Evolutionary conservation across 1,140 invertebrate species (phyloP), one percentile per base, ranked within the genome.

Genomic region (Eurosta solidaginis): DNA sequence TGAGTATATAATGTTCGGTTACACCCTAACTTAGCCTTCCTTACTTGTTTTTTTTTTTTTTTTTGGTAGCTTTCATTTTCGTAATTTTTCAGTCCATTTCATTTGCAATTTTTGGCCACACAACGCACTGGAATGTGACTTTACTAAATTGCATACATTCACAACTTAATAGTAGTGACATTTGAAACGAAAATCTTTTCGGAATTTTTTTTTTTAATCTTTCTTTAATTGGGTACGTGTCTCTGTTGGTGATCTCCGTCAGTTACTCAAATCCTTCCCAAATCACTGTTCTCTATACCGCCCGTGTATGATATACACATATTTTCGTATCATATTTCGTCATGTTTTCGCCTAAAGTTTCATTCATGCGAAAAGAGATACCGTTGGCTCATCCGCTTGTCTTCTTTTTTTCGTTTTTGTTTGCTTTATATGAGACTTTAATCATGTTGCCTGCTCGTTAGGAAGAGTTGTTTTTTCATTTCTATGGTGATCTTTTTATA

Each of bases 311-410:
- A 68, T 22, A 33, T 68, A 47, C 7, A 47, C 12, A 42, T 36
- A 36, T 33, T 40, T 36, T 68, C 59, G 7, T 68, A 68, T 40
- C 59, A 17, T 29, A 40, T 68, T 68, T 68, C 59, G n/a, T 3
- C 44, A 74, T 74, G 73, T 47, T 74, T 74, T 74, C 42, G 42
- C 73, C 40, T 74, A 74, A 74, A 29, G 45, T 74, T 74, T 74
- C 73, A 74, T 74, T 74, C 73, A 74, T 74, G 73, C 44, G 73
- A 74, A 74, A 74, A n/a, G 40, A 74, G 44, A 47, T 74, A 47
- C 73, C 73, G 40, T 74, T 74, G 40, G 73, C 33, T 40, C 59
- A 42, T 25, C 25, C 49, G n/a, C 10, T 52, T 27, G n/a, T n/a
- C n/a, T n/a, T n/a, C n/a, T n/a, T n/a, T n/a, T n/a, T n/a, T n/a